Percentiles rank a stretch among this genome's conserved stretches.
phyloP scores from a whole-genome alignment of 1,140 invertebrate species.

The Drosophila guanche region DNA sequence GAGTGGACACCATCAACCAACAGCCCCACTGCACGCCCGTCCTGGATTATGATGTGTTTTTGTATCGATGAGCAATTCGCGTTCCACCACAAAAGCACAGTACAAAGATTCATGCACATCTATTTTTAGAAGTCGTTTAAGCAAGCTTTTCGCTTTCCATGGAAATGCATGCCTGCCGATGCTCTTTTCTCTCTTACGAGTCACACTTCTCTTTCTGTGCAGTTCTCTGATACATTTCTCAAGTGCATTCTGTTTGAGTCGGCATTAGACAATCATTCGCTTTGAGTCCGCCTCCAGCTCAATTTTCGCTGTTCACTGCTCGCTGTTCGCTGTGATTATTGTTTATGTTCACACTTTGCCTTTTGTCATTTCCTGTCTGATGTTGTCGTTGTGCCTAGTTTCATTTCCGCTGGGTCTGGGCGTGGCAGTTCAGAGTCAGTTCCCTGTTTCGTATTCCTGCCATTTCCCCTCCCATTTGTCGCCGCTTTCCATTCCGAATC shows the following conservation, averaged over 20 bases:
- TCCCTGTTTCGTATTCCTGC: too few relatives aligned
- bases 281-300: not conserved
- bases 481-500: not conserved
- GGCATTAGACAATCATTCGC: constrained; percentile 4
- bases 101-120: not conserved
- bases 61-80: constrained; percentile 34
- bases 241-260: constrained; percentile 1
- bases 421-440: too few relatives aligned
- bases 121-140: constrained; percentile 36
- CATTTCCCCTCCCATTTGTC: too few relatives aligned
- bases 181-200: constrained; percentile 1
- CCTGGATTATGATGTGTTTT: constrained; percentile 7
- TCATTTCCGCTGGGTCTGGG: constrained; percentile 14
- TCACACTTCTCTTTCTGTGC: not conserved
- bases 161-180: not conserved
- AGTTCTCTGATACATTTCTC: constrained; percentile 16
- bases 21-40: not conserved
- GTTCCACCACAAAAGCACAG: constrained; percentile 3
- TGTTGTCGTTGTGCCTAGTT: constrained; percentile 7
- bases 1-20: too few relatives aligned
- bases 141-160: constrained; percentile 10
- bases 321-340: constrained; percentile 1
- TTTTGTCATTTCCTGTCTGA: constrained; percentile 46
- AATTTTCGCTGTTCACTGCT: not conserved
- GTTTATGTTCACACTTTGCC: constrained; percentile 12